phyloP scores from a whole-genome alignment of 2,113 vertebrate genomes.

The Atractosteus spatula region DNA sequence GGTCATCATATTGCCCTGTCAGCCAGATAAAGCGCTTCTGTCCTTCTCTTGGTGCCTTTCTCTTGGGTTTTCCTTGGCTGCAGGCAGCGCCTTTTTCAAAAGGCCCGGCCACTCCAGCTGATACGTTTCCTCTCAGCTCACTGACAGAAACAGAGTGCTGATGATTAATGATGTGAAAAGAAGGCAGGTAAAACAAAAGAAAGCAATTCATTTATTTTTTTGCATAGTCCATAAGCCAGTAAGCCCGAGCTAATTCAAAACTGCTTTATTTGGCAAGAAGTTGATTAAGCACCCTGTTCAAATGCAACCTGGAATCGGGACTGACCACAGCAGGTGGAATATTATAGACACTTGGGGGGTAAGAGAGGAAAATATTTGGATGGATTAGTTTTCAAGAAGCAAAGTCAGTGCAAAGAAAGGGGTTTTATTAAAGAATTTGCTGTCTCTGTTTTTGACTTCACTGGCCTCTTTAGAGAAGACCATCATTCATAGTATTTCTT shows the following conservation, averaged over 20 bases:
- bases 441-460: not conserved
- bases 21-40: slow-evolving; percentile 4
- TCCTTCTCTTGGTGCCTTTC: not conserved
- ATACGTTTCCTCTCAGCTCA: slow-evolving; percentile 16
- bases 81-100: not conserved
- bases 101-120: slow-evolving; percentile 19
- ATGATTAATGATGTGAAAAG: slow-evolving; percentile 27
- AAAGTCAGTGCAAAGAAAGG: not conserved
- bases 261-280: slow-evolving; percentile 24
- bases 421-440: not conserved
- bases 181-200: slow-evolving; percentile 22
- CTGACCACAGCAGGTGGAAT: not conserved
- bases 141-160: slow-evolving; percentile 24
- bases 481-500: too few species aligned
- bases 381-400: not conserved
- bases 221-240: slow-evolving; percentile 14
- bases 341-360: not conserved
- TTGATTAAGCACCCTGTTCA: not conserved
- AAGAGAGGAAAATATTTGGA: not conserved
- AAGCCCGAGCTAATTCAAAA: slow-evolving; percentile 26
- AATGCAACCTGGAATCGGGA: not conserved
- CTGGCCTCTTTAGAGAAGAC: too few species aligned
- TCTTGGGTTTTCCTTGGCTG: not conserved
- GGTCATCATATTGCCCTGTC: slow-evolving; percentile 20
- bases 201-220: not conserved